Percentiles rank a stretch among this genome's conserved stretches.
Evolutionary conservation across 1,140 invertebrate genomes (phyloP).

Genomic region (Mya arenaria): DNA sequence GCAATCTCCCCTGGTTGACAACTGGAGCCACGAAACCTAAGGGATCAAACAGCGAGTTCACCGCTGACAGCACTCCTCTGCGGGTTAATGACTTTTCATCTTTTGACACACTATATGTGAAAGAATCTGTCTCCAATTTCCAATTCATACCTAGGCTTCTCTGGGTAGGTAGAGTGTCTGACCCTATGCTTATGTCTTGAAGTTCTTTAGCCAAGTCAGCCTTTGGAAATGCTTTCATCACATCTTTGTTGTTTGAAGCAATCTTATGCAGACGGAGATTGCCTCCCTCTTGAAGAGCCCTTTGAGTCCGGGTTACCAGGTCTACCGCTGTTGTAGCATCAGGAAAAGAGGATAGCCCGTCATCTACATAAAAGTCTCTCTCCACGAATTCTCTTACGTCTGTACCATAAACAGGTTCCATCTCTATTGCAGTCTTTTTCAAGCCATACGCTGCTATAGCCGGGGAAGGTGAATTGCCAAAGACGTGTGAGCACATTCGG

Average conservation of each 20-base stretch:
- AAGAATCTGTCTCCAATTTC: constrained; percentile 46
- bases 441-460: constrained; percentile 15
- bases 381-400: constrained; percentile 10
- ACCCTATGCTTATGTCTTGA: constrained; percentile 19
- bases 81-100: constrained; percentile 49
- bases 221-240: constrained; percentile 32
- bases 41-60: constrained; percentile 45
- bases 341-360: constrained; percentile 19
- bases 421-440: neutral
- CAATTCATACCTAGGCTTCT: constrained; percentile 51
- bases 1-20: constrained; percentile 38
- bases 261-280: constrained; percentile 49
- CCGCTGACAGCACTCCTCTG: constrained; percentile 54
- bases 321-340: constrained; percentile 16
- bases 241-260: constrained; percentile 25
- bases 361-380: constrained; percentile 48
- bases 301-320: constrained; percentile 22
- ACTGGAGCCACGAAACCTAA: constrained; percentile 42
- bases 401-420: neutral
- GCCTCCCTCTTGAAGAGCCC: neutral
- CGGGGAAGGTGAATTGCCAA: constrained; percentile 18
- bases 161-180: constrained; percentile 32
- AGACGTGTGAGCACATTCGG: constrained; percentile 45
- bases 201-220: constrained; percentile 39
- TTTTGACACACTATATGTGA: constrained; percentile 27